Base-by-base conservation (phyloP, 2,113 vertebrate genomes). In the Mola mola region DNA sequence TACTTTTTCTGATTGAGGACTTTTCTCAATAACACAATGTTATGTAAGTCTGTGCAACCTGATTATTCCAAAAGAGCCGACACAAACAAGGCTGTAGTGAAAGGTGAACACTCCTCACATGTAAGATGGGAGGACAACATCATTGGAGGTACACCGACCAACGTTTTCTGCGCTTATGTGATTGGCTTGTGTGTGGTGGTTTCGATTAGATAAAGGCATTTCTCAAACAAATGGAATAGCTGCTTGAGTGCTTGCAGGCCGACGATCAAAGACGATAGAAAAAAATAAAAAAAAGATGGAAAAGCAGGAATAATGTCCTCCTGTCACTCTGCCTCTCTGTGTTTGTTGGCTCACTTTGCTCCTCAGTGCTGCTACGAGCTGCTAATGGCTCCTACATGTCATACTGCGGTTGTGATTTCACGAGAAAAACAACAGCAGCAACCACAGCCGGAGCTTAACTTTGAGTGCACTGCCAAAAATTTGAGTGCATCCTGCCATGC, bases 11-110 rank as follows among this genome's bases (percentile, higher is more conserved):
- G n/a, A n/a, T n/a, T n/a, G n/a, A n/a, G n/a, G n/a, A n/a, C n/a
- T n/a, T n/a, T n/a, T n/a, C n/a, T n/a, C n/a, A n/a, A n/a, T n/a
- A n/a, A n/a, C n/a, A n/a, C n/a, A n/a, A n/a, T 10, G 50, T 86
- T 88, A 76, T 51, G 48, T 75, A 84, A 84, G 74, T 57, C 8
- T 64, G 10, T 55, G 43, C 51, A 36, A 26, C 74, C 29, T 50
- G 16, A 83, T 89, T 81, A 77, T 83, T 87, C 70, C 51, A 64
- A 61, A 66, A 58, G 65, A 77, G 21, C 67, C 74, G 66, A 29
- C 42, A 60, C 47, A 82, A 73, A 85, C 67, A 83, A 83, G 75
- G 51, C 38, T 34, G 3, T 55, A 43, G 50, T n/a, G 43, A 61
- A 3, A 22, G 37, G 21, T 38, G 58, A 65, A 37, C 53, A 8